Percentiles rank a stretch among this genome's conserved stretches.
Evolutionary conservation across 2,797 vertebrate genomes (phyloP).

Genomic region (Pseudochirops cupreus): DNA sequence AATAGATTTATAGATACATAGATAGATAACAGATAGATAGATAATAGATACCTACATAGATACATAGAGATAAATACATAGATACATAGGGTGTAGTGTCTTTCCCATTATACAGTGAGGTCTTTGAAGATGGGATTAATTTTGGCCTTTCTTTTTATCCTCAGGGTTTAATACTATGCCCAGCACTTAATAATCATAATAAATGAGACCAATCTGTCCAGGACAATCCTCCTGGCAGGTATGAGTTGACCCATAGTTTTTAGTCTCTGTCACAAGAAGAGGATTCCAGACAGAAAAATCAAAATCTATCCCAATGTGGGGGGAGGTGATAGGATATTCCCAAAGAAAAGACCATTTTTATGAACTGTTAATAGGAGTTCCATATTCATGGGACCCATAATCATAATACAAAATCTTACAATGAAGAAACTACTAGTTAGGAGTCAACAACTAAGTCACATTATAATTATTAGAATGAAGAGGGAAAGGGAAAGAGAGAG

Average conservation of each 20-base stretch:
- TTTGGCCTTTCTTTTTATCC: too few species aligned
- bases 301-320: not conserved
- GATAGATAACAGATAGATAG: too few species aligned
- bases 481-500: too few species aligned
- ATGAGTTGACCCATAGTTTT: not conserved
- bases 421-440: too few species aligned
- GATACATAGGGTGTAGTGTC: not conserved
- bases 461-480: too few species aligned
- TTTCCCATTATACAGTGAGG: not conserved
- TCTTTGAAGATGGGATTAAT: not conserved
- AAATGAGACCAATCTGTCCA: not conserved
- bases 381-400: too few species aligned
- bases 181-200: not conserved
- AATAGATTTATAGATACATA: too few species aligned
- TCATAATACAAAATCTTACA: too few species aligned
- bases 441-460: too few species aligned
- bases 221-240: not conserved
- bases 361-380: not conserved
- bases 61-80: too few species aligned
- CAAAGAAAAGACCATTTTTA: not conserved
- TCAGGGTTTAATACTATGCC: not conserved
- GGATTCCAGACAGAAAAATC: not conserved
- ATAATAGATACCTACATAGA: too few species aligned
- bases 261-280: not conserved
- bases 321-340: not conserved